A percentile compares a stretch with the other conserved stretches of the same genome.
Evolutionary conservation across 2,888 invertebrate genomes (phyloP).

Genomic region (Ametastegia equiseti): DNA sequence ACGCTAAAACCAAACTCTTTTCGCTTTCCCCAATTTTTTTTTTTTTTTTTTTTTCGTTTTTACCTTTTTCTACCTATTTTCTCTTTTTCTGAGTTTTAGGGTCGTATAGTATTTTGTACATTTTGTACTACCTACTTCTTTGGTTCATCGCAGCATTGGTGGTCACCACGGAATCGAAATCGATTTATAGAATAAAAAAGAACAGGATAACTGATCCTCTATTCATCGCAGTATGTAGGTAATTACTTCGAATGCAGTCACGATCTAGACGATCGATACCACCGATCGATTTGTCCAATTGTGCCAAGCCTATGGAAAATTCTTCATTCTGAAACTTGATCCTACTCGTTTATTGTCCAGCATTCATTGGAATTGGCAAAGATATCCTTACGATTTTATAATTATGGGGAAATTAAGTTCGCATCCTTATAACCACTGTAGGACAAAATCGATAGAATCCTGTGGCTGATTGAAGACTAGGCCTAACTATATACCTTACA

Average conservation of each 20-base stretch:
- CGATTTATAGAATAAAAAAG: background rate
- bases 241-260: background rate
- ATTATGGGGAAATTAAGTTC: no score
- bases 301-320: conserved; percentile 35
- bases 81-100: background rate
- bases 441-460: no score
- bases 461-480: no score
- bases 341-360: background rate
- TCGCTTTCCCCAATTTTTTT: conserved; percentile 2
- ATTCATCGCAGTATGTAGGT: background rate
- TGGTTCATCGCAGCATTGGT: no score
- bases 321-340: background rate
- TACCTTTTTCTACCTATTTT: background rate
- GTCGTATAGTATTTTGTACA: no score
- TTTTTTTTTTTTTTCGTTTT: background rate
- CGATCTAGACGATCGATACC: background rate
- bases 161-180: no score
- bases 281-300: conserved; percentile 3
- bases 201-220: background rate
- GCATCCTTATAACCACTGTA: no score
- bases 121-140: no score
- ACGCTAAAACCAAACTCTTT: background rate
- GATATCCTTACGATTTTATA: no score
- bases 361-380: no score
- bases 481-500: no score